Evolutionary conservation across 1,140 invertebrate species (phyloP).

Genomic region (Anastrepha ludens): DNA sequence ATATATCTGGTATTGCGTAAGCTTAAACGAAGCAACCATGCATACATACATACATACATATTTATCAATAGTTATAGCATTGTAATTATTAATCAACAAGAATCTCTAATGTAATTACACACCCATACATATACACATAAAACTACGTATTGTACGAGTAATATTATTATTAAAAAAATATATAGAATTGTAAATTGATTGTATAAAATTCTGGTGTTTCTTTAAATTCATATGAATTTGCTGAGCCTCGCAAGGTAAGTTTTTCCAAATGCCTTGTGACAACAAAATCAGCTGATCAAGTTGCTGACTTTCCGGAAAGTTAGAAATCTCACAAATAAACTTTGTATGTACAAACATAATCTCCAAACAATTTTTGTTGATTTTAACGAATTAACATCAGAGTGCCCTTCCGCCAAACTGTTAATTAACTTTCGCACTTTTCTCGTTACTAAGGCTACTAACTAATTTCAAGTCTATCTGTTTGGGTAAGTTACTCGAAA

Average conservation of each 20-base stretch:
- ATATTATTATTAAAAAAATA: slow-evolving; percentile 44
- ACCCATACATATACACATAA: background rate
- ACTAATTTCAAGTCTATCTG: background rate
- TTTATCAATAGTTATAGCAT: slow-evolving; percentile 29
- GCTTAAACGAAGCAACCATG: too few species aligned
- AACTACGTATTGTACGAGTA: slow-evolving; percentile 31
- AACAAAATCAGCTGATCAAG: background rate
- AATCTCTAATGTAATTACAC: slow-evolving; percentile 44
- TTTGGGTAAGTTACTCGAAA: too few species aligned
- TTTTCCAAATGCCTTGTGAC: background rate
- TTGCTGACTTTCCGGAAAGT: background rate
- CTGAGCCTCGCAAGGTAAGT: background rate
- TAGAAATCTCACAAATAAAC: background rate
- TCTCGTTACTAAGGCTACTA: background rate
- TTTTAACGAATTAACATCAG: background rate
- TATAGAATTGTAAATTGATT: slow-evolving; percentile 53
- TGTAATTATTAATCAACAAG: slow-evolving; percentile 3
- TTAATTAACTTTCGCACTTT: background rate
- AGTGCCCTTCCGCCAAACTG: background rate
- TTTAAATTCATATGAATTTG: background rate
- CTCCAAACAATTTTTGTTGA: background rate
- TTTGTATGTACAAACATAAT: background rate
- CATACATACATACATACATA: slow-evolving; percentile 1
- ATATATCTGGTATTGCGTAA: too few species aligned
- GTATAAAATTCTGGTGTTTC: slow-evolving; percentile 1